Base-by-base conservation (phyloP, 2,888 invertebrate genomes). In the Lepas anatifera region DNA sequence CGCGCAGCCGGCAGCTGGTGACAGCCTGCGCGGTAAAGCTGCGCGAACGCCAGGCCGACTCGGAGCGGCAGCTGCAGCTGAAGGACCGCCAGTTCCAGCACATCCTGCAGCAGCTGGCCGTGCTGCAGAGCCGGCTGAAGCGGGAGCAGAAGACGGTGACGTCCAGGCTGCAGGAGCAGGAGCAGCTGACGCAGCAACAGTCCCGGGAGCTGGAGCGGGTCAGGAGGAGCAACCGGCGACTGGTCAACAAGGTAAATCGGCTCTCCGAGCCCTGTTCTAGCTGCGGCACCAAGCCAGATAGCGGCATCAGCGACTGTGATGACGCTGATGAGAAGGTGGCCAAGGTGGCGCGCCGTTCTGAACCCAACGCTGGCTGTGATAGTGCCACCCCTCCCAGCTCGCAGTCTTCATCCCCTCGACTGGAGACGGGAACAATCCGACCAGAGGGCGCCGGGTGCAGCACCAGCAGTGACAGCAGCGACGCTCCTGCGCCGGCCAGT, bases 51-150 rank as follows among this genome's bases (percentile, higher is more conserved):
- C 85, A 87, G 76, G 83, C 83, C 70, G 84, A 85, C 75, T 83
- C 85, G 70, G 81, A 84, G 39, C 84, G 84, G 71, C 87, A 87
- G 76, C 83, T 85, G 73, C 82, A 83, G 4, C 82, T 88, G 7
- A 82, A 88, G 52, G 88, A 89, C 79, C 86, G 86, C 77, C 89
- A 89, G 77, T 82, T 89, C 37, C 86, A 87, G 7, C 83, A 86
- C 73, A 87, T 90, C 39, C 81, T 89, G 13, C 83, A 88, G 67
- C 87, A 89, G 6, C 80, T 90, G 70, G 84, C 89, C 52, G 84
- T 87, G 52, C 84, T 89, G 68, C 89, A 90, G 78, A 87, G 88
- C 10, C 83, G 88, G 10, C 81, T 90, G 35, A 22, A 41, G 39
- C 39, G 66, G 25, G 89, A 90, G 78, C 89, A 89, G 77, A 86